Conservation (phyloP, 1,140 invertebrate genomes). For the Drosophila sturtevanti region DNA sequence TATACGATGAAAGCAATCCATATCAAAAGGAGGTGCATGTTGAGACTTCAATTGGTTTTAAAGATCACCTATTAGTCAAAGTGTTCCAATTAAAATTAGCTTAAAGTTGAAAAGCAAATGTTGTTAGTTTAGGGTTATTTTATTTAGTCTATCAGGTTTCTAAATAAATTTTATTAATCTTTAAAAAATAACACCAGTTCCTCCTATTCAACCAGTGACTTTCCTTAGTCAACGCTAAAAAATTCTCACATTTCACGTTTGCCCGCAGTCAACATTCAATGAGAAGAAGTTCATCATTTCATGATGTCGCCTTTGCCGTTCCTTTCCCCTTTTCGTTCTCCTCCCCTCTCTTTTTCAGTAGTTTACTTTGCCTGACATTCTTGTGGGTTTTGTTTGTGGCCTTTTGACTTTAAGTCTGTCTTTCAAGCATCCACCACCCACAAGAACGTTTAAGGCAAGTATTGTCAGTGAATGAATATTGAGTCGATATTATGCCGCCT, state of each 20-base stretch:
- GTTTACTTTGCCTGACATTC: constrained; percentile 50
- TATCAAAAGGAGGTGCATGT: too few species aligned
- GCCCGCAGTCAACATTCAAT: neutral
- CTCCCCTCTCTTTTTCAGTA: constrained; percentile 22
- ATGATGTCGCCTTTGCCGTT: constrained; percentile 16
- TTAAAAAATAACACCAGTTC: neutral
- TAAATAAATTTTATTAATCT: neutral
- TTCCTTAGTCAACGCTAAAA: neutral
- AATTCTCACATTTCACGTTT: constrained; percentile 3
- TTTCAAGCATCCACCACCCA: neutral
- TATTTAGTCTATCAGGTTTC: neutral
- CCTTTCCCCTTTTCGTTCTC: neutral
- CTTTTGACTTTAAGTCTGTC: constrained; percentile 35
- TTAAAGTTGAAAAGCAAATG: too few species aligned
- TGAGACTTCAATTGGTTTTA: too few species aligned
- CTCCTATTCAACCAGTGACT: neutral
- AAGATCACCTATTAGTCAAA: too few species aligned
- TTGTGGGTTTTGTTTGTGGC: constrained; percentile 12
- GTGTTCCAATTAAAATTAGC: too few species aligned
- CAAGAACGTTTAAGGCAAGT: constrained; percentile 32
- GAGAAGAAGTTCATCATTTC: constrained; percentile 38
- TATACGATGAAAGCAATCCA: too few species aligned
- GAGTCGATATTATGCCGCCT: constrained; percentile 19
- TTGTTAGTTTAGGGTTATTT: too few species aligned
- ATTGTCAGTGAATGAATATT: constrained; percentile 50